Base-by-base conservation (phyloP, 2,888 invertebrate genomes). In the Harmothoe impar region DNA sequence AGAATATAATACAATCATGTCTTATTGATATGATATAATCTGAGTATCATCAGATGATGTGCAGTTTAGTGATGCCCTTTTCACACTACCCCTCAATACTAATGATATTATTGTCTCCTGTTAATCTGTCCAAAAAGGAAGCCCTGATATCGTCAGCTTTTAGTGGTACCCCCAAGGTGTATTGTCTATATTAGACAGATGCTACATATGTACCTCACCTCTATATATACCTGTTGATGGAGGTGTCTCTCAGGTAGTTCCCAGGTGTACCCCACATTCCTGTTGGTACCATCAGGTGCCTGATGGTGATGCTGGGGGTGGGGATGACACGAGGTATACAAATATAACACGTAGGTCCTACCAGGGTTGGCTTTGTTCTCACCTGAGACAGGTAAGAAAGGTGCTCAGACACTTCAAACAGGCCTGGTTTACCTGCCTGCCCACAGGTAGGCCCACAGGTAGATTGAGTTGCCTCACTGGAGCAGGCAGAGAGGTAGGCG, bases 401-500 rank as follows among this genome's bases (percentile, higher is more conserved):
- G 35, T 43, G 51, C 29, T 23, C 43, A 84, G 29, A 84, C 25
- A 43, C 84, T 33, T 84, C 84, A 84, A 84, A 84, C 51, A 84
- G 23, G 10, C 43, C 84, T 20, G 17, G 84, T 84, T 84, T 84
- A 43, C 84, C 43, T 35, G 23, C 43, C 43, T 84, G 7, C 35
- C 43, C 25, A 10, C 43, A 43, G 35, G n/a, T 23, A 84, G 84
- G 7, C 35, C 43, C 25, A 10, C 43, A 43, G 35, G n/a, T 23
- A 84, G 84, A 84, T 84, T 35, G 84, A 29, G 84, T 84, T 84
- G 35, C 84, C 84, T 20, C 72, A 62, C 43, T 35, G 84, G 51
- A 43, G 84, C 43, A 84, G 23, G 35, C 5, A 15, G 84, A 33
- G 1, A n/a, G 43, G 84, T 43, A 84, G 84, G 84, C 43, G 10